These are phyloP conservation scores for Trinorchestia longiramus DNA, from an alignment of 1,140 invertebrate species.

Conservation along the genomic window DNA sequence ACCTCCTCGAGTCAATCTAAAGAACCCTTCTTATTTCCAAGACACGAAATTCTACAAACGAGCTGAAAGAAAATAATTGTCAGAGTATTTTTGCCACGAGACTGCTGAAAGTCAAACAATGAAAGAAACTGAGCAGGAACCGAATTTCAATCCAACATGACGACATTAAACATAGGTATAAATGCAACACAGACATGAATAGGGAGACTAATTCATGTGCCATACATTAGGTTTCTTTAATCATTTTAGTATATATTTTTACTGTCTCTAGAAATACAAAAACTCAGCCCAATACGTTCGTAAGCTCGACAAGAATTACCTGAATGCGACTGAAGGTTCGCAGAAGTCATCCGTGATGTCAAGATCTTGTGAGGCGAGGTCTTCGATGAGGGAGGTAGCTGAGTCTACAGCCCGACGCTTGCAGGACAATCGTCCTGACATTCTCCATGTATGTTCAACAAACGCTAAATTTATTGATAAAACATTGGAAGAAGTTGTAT, in stretches of 20 bases:
- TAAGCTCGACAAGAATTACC: not conserved
- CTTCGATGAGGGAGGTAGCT: not conserved
- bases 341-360: constrained; percentile 26
- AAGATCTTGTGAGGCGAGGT: not conserved
- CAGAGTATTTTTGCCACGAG: too few relatives aligned
- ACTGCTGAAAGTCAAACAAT: too few relatives aligned
- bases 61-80: too few relatives aligned
- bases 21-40: not conserved
- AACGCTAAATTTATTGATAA: not conserved
- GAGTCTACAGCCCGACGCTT: not conserved
- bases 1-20: not conserved
- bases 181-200: too few relatives aligned
- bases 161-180: too few relatives aligned
- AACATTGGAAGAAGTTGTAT: not conserved
- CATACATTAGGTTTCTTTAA: not conserved
- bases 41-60: too few relatives aligned
- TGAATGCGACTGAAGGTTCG: not conserved
- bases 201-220: too few relatives aligned
- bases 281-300: not conserved
- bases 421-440: constrained; percentile 29
- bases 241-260: not conserved
- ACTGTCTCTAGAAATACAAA: not conserved
- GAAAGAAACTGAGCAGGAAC: too few relatives aligned
- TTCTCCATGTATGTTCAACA: not conserved
- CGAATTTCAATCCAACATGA: too few relatives aligned